Evolutionary conservation across 2,888 invertebrate species (phyloP).

Genomic region (Mesorhabditis belari): DNA sequence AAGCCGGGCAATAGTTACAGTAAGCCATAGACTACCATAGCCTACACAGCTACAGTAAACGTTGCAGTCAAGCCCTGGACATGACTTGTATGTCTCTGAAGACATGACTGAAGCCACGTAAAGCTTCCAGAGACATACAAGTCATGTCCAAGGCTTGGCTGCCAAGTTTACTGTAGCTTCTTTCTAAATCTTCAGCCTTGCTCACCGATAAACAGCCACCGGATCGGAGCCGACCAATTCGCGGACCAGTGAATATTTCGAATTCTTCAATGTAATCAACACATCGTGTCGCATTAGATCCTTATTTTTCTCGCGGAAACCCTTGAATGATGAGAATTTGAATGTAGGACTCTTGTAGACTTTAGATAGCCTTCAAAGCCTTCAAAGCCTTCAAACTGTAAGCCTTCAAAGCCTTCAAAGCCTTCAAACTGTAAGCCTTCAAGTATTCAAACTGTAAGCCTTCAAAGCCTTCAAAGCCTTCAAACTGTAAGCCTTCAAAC

Average conservation of each 20-base stretch:
- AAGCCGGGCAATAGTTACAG: too few relatives aligned
- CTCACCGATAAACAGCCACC: conserved; percentile 69
- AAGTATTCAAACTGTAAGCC: background rate
- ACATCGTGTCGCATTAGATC: conserved; percentile 90
- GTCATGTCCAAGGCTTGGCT: too few relatives aligned
- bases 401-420: background rate
- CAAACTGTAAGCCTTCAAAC: background rate
- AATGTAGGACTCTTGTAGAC: too few relatives aligned
- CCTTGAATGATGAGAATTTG: conserved; percentile 53
- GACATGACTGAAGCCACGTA: too few relatives aligned
- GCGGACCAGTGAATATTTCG: conserved; percentile 81
- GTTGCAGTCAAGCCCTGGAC: too few relatives aligned
- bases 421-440: background rate
- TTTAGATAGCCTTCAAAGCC: too few relatives aligned
- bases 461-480: background rate
- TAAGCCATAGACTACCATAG: too few relatives aligned
- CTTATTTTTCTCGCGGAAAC: conserved; percentile 90
- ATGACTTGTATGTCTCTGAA: too few relatives aligned
- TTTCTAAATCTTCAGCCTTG: too few relatives aligned
- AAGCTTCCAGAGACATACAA: too few relatives aligned
- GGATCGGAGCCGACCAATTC: conserved; percentile 88
- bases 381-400: background rate
- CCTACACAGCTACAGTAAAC: too few relatives aligned
- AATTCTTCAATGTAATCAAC: conserved; percentile 84
- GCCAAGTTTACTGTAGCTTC: too few relatives aligned